A percentile compares a stretch with the other conserved stretches of the same genome.
These are phyloP conservation scores for Etheostoma perlongum DNA, from an alignment of 2,797 vertebrate species.

Conservation along the genomic window DNA sequence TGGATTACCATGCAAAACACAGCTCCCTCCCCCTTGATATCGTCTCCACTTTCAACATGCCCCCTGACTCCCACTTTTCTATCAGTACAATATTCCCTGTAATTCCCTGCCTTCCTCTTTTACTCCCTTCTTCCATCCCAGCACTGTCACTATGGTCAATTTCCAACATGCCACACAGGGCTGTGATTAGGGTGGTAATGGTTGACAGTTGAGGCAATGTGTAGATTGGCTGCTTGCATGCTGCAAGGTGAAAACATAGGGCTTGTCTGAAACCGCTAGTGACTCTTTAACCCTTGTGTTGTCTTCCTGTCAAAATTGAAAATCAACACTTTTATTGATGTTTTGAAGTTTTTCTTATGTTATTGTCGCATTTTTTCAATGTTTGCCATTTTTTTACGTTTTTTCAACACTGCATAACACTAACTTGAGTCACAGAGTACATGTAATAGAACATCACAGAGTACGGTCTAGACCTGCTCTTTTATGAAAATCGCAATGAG, in stretches of 20 bases:
- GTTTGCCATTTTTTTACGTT: no score
- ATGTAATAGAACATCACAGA: no score
- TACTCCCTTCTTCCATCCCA: not conserved
- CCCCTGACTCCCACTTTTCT: slow-evolving; percentile 24
- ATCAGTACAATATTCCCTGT: slow-evolving; percentile 37
- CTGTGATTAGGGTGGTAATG: slow-evolving; percentile 8
- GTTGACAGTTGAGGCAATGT: not conserved
- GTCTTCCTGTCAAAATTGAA: no score
- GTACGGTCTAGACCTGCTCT: no score
- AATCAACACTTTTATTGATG: no score
- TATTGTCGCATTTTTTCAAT: no score
- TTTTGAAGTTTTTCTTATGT: no score
- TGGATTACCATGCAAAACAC: slow-evolving; percentile 56
- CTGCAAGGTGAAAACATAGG: slow-evolving; percentile 11
- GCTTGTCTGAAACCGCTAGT: not conserved
- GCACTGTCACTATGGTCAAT: slow-evolving; percentile 15
- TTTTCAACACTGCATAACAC: no score
- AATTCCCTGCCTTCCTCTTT: slow-evolving; percentile 21
- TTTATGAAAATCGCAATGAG: no score
- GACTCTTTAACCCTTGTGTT: slow-evolving; percentile 6
- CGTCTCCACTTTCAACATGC: slow-evolving; percentile 33
- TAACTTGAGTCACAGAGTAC: no score
- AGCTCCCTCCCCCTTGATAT: slow-evolving; percentile 16
- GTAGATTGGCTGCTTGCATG: slow-evolving; percentile 3
- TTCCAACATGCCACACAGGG: slow-evolving; percentile 38